Conservation (phyloP, 2,888 invertebrate genomes). For the Mallateleia sp. region DNA sequence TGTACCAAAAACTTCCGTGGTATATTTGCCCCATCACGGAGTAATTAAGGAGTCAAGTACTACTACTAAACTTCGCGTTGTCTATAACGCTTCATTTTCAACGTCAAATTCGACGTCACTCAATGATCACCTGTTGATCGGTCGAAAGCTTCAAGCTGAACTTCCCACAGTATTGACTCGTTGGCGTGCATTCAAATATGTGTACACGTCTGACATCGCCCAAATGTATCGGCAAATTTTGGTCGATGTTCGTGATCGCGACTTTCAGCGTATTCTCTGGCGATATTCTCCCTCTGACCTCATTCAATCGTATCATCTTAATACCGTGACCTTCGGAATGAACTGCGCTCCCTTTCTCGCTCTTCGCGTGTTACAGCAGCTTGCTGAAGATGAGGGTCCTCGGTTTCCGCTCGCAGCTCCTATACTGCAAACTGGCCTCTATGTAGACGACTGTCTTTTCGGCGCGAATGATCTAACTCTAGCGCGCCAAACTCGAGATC, state of each 20-base stretch:
- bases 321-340: background rate
- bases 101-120: background rate
- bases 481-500: background rate
- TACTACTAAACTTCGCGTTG: constrained; percentile 9
- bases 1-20: background rate
- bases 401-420: background rate
- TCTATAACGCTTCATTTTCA: constrained; percentile 3
- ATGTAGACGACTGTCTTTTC: background rate
- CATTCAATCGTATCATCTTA: too few species aligned
- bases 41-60: background rate
- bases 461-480: background rate
- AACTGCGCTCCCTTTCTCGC: too few species aligned
- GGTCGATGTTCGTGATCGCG: too few species aligned
- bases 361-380: background rate
- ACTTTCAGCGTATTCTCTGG: too few species aligned
- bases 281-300: too few species aligned
- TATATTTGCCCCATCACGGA: constrained; percentile 8
- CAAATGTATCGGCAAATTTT: too few species aligned
- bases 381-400: background rate
- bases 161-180: too few species aligned
- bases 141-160: background rate
- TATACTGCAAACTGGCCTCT: background rate
- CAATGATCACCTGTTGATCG: background rate
- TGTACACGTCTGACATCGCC: too few species aligned
- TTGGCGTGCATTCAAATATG: too few species aligned